Base-by-base conservation (phyloP, 2,888 invertebrate species). In the Orthosia incerta region DNA sequence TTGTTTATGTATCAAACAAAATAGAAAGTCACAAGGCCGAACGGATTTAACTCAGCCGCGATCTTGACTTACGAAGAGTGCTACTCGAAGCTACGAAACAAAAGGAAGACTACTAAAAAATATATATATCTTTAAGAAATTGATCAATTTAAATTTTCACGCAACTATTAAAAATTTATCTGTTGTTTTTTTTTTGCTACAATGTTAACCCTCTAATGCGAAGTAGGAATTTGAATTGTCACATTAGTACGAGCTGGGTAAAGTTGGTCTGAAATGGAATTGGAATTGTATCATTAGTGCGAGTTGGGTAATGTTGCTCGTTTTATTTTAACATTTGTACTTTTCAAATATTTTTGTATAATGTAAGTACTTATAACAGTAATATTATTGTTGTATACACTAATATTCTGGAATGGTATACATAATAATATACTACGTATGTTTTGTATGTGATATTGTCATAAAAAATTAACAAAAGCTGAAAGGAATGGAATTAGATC, bases 1-100 rank as follows among this genome's bases (percentile, higher is more conserved):
- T 69, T 76, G 68, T 79, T 79, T 70, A 57, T 77, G 56, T 71
- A 77, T 71, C 73, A 78, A 84, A 83, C 66, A 80, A 87, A 87
- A 87, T 87, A 88, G 88, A 88, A 88, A 88, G 87, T 86, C 73
- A 59, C 87, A 86, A 88, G 87, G 87, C 74, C 86, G 82, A 63
- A 73, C 78, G 59, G 65, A 86, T 80, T 80, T 80, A 84, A 82
- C 79, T 78, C 81, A 69, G 31, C 78, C 66, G 74, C 83, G 85
- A 84, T 82, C 87, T 86, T 85, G 87, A 87, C 83, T 84, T 78
- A 39, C 68, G 67, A 69, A 69, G 74, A 79, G n/a, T 57, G 63
- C 55, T 18, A 53, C 71, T 51, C 26, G 66, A 48, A 74, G 65
- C 76, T 80, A 74, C 66, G 68, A 82, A 76, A 51, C 62, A 66